These are phyloP conservation scores for Amphipoea lucens DNA, from an alignment of 2,888 invertebrate species.

Conservation along the genomic window DNA sequence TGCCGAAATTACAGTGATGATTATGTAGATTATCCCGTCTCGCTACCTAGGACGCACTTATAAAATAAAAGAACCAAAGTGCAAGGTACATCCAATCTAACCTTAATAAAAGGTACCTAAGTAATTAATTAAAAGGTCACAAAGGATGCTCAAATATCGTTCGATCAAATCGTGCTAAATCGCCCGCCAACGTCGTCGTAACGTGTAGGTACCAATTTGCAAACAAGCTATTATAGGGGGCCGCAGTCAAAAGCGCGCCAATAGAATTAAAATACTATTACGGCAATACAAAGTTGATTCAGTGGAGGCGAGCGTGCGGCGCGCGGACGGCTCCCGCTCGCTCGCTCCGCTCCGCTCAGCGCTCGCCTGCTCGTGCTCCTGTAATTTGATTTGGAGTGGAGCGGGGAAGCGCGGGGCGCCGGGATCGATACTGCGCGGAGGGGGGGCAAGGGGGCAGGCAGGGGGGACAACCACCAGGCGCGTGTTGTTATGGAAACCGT, in stretches of 20 bases:
- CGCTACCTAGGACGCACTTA: background rate
- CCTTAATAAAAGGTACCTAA: constrained; percentile 24
- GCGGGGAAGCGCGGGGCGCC: constrained; percentile 74
- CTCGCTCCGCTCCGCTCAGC: constrained; percentile 62
- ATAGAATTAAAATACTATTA: constrained; percentile 90
- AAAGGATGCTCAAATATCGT: constrained; percentile 55
- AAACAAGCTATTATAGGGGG: constrained; percentile 83
- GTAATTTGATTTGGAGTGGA: constrained; percentile 90
- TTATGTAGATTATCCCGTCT: constrained; percentile 26
- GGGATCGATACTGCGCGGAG: constrained; percentile 69
- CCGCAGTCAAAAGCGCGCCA: constrained; percentile 86
- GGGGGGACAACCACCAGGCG: constrained; percentile 80
- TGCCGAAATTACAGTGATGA: constrained; percentile 35
- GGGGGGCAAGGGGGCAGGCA: constrained; percentile 61
- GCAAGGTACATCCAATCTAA: constrained; percentile 34
- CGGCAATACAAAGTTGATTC: constrained; percentile 88
- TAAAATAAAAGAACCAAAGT: background rate
- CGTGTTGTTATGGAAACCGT: constrained; percentile 89
- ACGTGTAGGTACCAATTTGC: constrained; percentile 81
- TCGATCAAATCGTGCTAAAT: constrained; percentile 71
- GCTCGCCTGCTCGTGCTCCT: constrained; percentile 79
- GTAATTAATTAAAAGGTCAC: constrained; percentile 65
- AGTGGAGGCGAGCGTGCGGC: constrained; percentile 67
- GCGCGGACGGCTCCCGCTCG: constrained; percentile 65
- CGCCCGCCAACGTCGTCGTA: constrained; percentile 69